phyloP scores from a whole-genome alignment of 2,888 invertebrate species.

The Xestia rhomboidea region DNA sequence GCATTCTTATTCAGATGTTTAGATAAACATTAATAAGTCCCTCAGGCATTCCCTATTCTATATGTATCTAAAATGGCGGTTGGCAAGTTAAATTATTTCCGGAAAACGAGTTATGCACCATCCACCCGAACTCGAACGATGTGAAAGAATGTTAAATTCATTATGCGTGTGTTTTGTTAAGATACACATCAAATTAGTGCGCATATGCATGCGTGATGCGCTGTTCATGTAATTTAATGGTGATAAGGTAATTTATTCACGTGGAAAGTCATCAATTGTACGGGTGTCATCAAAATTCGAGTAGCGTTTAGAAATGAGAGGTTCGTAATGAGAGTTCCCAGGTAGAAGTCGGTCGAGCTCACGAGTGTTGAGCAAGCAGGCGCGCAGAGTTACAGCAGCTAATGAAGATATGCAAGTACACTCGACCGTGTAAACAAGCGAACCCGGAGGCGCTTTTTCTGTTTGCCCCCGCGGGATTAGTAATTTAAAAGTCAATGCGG shows the following conservation, averaged over 20 bases:
- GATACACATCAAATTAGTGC: conserved; percentile 81
- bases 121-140: conserved; percentile 75
- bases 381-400: conserved; percentile 77
- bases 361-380: conserved; percentile 85
- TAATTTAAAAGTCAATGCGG: conserved; percentile 91
- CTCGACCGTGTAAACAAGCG: conserved; percentile 88
- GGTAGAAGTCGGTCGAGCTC: conserved; percentile 63
- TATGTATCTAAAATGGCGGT: conserved; percentile 80
- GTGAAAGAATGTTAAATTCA: conserved; percentile 85
- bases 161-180: conserved; percentile 80
- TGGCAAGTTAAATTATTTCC: conserved; percentile 87
- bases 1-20: conserved; percentile 87
- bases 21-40: conserved; percentile 88
- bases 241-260: conserved; percentile 70
- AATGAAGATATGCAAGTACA: conserved; percentile 90
- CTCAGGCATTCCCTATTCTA: conserved; percentile 76
- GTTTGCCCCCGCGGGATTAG: conserved; percentile 89
- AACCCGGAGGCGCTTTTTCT: conserved; percentile 84
- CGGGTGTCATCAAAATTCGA: conserved; percentile 72
- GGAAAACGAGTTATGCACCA: conserved; percentile 82
- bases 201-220: conserved; percentile 76
- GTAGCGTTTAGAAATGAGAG: conserved; percentile 72
- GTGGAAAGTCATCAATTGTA: conserved; percentile 63
- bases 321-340: conserved; percentile 73
- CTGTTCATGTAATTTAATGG: conserved; percentile 73